Evolutionary conservation across 2,113 vertebrate genomes (phyloP).

Genomic region (Lagenorhynchus albirostris): DNA sequence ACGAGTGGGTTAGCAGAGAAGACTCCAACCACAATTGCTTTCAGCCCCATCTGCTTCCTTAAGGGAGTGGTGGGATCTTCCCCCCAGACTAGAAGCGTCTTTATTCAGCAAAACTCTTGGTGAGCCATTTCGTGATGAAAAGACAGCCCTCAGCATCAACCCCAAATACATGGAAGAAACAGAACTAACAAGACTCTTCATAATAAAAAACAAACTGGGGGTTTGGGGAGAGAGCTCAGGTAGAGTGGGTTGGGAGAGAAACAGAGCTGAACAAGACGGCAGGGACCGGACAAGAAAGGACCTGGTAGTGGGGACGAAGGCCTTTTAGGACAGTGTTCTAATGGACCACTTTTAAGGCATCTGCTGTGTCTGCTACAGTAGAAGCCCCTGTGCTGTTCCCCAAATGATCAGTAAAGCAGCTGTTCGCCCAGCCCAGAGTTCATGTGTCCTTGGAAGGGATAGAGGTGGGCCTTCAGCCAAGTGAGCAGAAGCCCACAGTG

Average conservation of each 20-base stretch:
- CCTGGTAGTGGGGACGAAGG: no score
- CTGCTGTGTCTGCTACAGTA: not conserved
- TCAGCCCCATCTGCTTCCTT: not conserved
- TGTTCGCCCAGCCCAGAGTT: not conserved
- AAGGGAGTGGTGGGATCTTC: not conserved
- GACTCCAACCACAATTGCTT: not conserved
- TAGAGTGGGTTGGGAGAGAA: not conserved
- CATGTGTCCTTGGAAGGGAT: not conserved
- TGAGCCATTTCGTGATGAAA: not conserved
- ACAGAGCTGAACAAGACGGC: fast-evolving
- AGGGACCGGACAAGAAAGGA: not conserved
- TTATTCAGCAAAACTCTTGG: not conserved
- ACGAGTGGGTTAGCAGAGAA: not conserved
- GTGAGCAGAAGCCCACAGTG: not conserved
- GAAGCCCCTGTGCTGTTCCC: not conserved
- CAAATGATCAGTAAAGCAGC: not conserved
- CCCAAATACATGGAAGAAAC: not conserved
- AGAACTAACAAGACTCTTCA: not conserved
- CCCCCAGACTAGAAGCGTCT: not conserved
- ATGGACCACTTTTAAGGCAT: not conserved
- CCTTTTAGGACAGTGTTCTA: not conserved
- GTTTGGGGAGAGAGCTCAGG: not conserved
- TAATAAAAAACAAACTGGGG: not conserved
- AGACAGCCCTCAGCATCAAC: not conserved
- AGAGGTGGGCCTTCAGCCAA: not conserved